Base-by-base conservation (phyloP, 64 coral and sea anemone species). In the Montipora cactus region DNA sequence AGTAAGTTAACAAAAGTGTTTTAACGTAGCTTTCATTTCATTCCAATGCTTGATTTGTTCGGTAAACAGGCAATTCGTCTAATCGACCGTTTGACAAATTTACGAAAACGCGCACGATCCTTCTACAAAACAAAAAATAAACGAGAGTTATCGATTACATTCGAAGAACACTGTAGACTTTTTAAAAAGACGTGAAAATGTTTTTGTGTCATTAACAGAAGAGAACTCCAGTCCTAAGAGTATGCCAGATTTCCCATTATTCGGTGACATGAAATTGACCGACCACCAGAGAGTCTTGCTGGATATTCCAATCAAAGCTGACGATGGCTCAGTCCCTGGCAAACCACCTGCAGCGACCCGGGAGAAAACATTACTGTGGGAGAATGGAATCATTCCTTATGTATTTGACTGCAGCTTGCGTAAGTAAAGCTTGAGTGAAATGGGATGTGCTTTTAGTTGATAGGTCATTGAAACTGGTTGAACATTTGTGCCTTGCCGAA, bases 391-490 rank as follows among this genome's bases (percentile, higher is more conserved):
- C 12, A 88, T 93, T 79, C 92, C 92, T 20, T 93, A 93, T 75
- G 76, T 80, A n/a, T 88, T 93, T 75, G 92, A 93, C 77, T 93
- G 92, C 77, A 93, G 92, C 50, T 75, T 93, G 21, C 47, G 92
- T 93, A 62, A 93, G 83, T 93, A 37, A 84, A 15, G 20, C 3
- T 67, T 44, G 5, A 59, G 51, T 20, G 45, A 8, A 11, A 16
- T 46, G 5, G 5, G 3, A 46, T 18, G 16, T 79, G 44, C 16
- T 18, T 49, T 47, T 49, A 15, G 77, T 57, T 57, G 53, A 11
- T 57, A 8, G 53, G 53, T 8, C 6, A 57, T 6, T 6, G 53
- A 8, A 57, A 11, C 53, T 37, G 37, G 37, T 37, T 37, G 37
- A 37, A 37, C 37, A 1, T 37, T 37, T 37, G 37, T 37, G 2